Evolutionary conservation across 2,797 vertebrate species (phyloP), one percentile per base, ranked within the genome.

Genomic region (Xiphorhynchus erythropygius): DNA sequence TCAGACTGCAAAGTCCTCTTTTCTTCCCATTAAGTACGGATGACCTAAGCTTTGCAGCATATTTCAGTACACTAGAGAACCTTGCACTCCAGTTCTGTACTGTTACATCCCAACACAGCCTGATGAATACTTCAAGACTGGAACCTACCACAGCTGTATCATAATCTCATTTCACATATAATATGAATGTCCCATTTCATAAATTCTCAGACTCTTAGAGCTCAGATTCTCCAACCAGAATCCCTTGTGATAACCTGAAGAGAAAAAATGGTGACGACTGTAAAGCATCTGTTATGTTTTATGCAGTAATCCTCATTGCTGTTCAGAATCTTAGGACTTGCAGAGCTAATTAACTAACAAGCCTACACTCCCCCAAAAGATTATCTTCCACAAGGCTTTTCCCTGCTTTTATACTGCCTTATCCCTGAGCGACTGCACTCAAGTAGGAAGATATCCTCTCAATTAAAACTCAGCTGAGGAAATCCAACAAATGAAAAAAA

Each of bases 271-370:
- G 57, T 59, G 80, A 46, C 1, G 9, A 65, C 2, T 4, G 62
- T 74, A 73, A 75, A 67, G 74, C 73, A 91, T 86, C 90, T 93
- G 73, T 65, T 85, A 77, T 25, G 39, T 63, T 94, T 88, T 69
- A 79, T 46, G 67, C 59, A 92, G 69, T 41, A 76, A 64, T 75
- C 35, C 30, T 80, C 70, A 60, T 0, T 77, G 74, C 67, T 82
- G 39, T 73, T 70, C 60, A 80, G 79, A 94, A 82, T 70, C 74
- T 87, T 81, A 71, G 16, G 70, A 88, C 63, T 90, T 82, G 59
- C 41, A 90, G 37, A 84, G 59, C 85, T 88, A 86, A 92, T 94
- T 94, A 94, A 49, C 69, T 94, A 91, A 87, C 64, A 92, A 94
- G 77, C 52, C 90, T 82, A 56, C 56, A n/a, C 70, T 67, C 41